Base-by-base conservation (phyloP, 1,140 invertebrate genomes). In the Platyura marginata region DNA sequence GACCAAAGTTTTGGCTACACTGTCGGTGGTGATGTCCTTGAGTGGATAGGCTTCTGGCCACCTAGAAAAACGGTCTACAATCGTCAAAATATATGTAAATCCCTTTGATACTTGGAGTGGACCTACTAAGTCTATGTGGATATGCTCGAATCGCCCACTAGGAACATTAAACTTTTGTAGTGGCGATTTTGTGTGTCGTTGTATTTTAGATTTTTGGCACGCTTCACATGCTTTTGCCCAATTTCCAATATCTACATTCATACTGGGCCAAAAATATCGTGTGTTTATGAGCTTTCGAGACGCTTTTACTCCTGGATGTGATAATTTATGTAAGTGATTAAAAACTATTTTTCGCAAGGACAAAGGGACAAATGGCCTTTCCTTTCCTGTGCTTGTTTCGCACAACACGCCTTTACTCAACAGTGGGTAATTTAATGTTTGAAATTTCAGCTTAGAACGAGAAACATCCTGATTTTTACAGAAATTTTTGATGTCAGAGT, bases 41-140 rank as follows among this genome's bases (percentile, higher is more conserved):
- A 67, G 22, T 3, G 65, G 66, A 20, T 61, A 42, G 2, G 59
- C 58, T 50, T 67, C 65, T 0, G 58, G 62, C 63, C 62, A 72
- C 20, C 61, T 44, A 1, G 67, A 64, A 44, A 52, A 65, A 25
- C 59, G 42, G 45, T 70, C 66, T 5, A 67, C 59, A 5, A 54
- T 50, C 0, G 67, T 69, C 0, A 71, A 44, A 9, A 53, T 46
- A 46, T 66, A 66, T 11, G 49, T 16, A 46, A 47, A 48, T 5
- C 53, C 61, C 6, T 59, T 33, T 3, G 52, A 55, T 3, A 23
- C 4, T 19, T 57, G 53, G 20, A 66, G 46, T 1, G 59, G 65
- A 8, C 58, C 57, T 6, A 66, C 51, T 2, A 58, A 36, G 33
- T 54, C 49, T 3, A 56, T 19, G 40, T 53, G 48, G 2, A 51